Percentiles rank a stretch among this genome's conserved stretches.
These are phyloP conservation scores for Eilema caniola DNA, from an alignment of 2,888 invertebrate genomes.

Conservation along the genomic window DNA sequence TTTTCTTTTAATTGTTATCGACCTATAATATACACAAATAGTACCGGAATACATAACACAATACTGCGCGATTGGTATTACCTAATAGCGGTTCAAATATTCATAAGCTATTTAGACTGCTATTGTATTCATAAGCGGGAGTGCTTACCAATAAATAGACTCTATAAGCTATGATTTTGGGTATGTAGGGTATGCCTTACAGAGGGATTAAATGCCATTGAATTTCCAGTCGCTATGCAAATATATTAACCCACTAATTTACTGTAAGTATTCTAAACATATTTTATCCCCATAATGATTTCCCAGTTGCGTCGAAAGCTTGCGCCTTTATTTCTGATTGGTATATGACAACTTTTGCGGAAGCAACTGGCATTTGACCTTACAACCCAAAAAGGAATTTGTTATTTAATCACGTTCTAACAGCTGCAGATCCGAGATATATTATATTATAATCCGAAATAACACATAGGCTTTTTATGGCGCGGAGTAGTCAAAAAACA, in stretches of 20 bases:
- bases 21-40: not conserved
- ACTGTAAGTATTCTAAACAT: not conserved
- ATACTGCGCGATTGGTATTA: not conserved
- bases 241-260: not conserved
- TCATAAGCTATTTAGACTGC: not conserved
- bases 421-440: too few species aligned
- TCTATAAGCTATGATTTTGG: slow-evolving; percentile 8
- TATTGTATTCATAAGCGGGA: not conserved
- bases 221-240: not conserved
- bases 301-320: too few species aligned
- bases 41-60: not conserved
- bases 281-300: too few species aligned
- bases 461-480: too few species aligned
- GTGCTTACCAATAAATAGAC: slow-evolving; percentile 4
- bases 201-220: not conserved
- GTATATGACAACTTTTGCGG: too few species aligned
- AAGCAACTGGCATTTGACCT: too few species aligned
- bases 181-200: not conserved
- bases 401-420: too few species aligned
- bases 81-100: not conserved
- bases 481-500: too few species aligned
- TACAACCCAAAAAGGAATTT: too few species aligned
- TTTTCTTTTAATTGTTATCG: too few species aligned
- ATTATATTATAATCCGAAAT: too few species aligned
- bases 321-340: too few species aligned